These are phyloP conservation scores for Lucilia cuprina DNA, from an alignment of 1,140 invertebrate species.

Conservation along the genomic window DNA sequence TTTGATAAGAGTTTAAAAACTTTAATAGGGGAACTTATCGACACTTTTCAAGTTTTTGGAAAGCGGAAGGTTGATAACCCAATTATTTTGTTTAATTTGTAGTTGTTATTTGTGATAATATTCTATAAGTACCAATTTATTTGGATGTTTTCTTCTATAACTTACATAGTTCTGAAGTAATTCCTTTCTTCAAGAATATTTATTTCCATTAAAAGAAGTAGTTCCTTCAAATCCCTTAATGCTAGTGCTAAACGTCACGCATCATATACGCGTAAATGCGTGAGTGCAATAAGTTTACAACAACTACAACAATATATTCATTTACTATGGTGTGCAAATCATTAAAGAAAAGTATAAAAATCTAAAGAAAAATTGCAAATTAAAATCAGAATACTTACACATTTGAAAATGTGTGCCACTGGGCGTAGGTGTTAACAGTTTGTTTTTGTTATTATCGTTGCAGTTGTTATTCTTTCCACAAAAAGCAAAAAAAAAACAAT, in stretches of 20 bases:
- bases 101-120: no score
- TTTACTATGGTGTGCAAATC: not conserved
- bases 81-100: no score
- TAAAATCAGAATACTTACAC: not conserved
- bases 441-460: not conserved
- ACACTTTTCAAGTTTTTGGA: no score
- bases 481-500: not conserved
- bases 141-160: no score
- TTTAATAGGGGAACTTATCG: no score
- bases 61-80: no score
- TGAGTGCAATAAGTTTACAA: constrained; percentile 19
- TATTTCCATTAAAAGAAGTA: no score
- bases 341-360: not conserved
- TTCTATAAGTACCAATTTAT: no score
- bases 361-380: not conserved
- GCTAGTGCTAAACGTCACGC: not conserved
- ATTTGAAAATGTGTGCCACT: constrained; percentile 20
- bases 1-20: no score
- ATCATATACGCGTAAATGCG: constrained; percentile 13
- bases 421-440: constrained; percentile 29
- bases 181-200: no score
- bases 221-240: not conserved
- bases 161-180: no score
- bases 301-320: not conserved
- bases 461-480: not conserved